Base-by-base conservation (phyloP, 2,113 vertebrate genomes). In the Oncorhynchus nerka region DNA sequence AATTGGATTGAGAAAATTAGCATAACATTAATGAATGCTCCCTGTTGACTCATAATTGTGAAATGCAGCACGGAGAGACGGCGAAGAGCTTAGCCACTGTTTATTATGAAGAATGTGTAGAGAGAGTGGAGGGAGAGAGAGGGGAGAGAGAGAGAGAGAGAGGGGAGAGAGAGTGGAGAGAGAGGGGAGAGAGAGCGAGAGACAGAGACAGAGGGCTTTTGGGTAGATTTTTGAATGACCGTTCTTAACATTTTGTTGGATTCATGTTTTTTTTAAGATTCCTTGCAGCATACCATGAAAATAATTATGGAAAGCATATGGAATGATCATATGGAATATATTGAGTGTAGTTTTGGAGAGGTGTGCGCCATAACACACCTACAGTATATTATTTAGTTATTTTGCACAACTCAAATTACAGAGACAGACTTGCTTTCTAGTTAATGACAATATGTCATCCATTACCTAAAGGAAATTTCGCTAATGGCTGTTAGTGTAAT, bases 11-110 rank as follows among this genome's bases (percentile, higher is more conserved):
- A 92, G 91, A 90, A 91, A 93, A 94, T 94, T 94, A 92, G 92
- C 93, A 94, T 93, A 93, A 90, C 92, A 92, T 93, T 94, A 93
- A 94, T 93, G 92, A 94, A 90, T 84, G 84, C 92, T 92, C 92
- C 90, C 91, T 91, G 89, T 88, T 87, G 91, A 91, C 84, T 88
- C 86, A 86, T 91, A 91, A 91, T 92, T 91, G 88, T 91, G 89
- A 92, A 91, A 91, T 84, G 89, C 89, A 83, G 78, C 70, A 11
- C 28, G 28, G 76, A 85, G 81, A 70, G 68, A 68, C 16, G 19
- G 20, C 7, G 15, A 55, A 55, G 49, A 55, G 49, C 4, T 16
- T 55, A 55, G 49, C 49, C 49, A 0, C 59, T 62, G 59, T 62
- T 62, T 62, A 62, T 62, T 62, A 62, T 71, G 76, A 79, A 88